Percentiles rank a stretch among this genome's conserved stretches.
These are phyloP conservation scores for Meiosimyza platycephala DNA, from an alignment of 2,888 invertebrate species.

Conservation along the genomic window DNA sequence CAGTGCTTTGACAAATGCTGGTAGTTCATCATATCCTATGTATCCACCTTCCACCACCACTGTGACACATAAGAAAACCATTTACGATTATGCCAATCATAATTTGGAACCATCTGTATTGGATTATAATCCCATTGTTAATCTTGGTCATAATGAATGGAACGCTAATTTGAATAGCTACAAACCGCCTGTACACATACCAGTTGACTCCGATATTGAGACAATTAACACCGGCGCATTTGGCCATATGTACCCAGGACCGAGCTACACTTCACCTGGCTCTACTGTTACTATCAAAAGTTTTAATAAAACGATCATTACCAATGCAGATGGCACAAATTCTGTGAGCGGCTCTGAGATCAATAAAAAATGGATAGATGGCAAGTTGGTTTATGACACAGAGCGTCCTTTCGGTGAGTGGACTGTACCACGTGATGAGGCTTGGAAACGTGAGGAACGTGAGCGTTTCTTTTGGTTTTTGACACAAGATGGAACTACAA, in stretches of 20 bases:
- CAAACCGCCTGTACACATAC: conserved; percentile 48
- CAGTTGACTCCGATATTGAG: conserved; percentile 48
- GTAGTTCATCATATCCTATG: background rate
- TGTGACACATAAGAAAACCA: conserved; percentile 48
- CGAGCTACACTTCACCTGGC: conserved; percentile 41
- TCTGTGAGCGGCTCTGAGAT: conserved; percentile 58
- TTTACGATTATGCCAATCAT: conserved; percentile 57
- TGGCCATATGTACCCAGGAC: conserved; percentile 26
- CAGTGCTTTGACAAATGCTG: conserved; percentile 42
- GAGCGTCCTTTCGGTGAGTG: conserved; percentile 59
- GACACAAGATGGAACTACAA: conserved; percentile 47
- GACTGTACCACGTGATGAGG: conserved; percentile 56
- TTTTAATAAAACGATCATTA: conserved; percentile 58
- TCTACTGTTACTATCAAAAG: conserved; percentile 53
- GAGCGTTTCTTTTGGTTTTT: conserved; percentile 64
- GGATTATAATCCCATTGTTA: conserved; percentile 60
- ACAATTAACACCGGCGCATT: conserved; percentile 38
- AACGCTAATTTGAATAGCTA: conserved; percentile 35
- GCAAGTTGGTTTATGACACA: conserved; percentile 58
- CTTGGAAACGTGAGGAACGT: conserved; percentile 64
- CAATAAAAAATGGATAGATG: conserved; percentile 61
- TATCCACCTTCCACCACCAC: conserved; percentile 42
- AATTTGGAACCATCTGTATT: conserved; percentile 58
- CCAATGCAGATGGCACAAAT: conserved; percentile 56
- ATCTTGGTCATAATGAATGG: conserved; percentile 46